Conservation (phyloP, 2,888 invertebrate genomes). For the Lamellibrachia columna region DNA sequence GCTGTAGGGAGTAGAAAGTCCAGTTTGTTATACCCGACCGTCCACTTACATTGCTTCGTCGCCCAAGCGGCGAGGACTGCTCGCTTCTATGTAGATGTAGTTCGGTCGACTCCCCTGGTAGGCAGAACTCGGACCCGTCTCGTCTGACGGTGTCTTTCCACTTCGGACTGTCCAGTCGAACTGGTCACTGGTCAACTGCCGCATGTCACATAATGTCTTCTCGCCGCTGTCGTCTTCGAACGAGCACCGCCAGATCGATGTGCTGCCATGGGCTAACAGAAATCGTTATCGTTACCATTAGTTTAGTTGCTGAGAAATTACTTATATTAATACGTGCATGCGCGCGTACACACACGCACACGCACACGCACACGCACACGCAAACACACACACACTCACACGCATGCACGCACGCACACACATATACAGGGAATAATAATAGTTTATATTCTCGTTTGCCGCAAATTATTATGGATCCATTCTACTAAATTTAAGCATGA, state of each 20-base stretch:
- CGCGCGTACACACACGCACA: no score
- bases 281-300: background rate
- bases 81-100: conserved; percentile 33
- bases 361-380: background rate
- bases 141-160: conserved; percentile 21
- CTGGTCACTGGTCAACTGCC: conserved; percentile 18
- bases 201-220: background rate
- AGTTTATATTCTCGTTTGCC: no score
- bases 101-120: background rate
- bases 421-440: no score
- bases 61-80: conserved; percentile 24
- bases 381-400: no score
- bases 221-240: background rate
- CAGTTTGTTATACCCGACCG: background rate
- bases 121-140: conserved; percentile 25
- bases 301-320: no score
- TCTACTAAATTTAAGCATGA: no score
- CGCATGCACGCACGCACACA: no score
- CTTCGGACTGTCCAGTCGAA: conserved; percentile 28
- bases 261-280: background rate
- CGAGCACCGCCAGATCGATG: background rate
- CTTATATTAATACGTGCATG: no score
- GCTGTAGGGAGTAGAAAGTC: background rate
- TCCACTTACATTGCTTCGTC: conserved; percentile 31
- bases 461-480: no score